Base-by-base conservation (phyloP, 2,797 vertebrate genomes). In the Gallinago solitaria region DNA sequence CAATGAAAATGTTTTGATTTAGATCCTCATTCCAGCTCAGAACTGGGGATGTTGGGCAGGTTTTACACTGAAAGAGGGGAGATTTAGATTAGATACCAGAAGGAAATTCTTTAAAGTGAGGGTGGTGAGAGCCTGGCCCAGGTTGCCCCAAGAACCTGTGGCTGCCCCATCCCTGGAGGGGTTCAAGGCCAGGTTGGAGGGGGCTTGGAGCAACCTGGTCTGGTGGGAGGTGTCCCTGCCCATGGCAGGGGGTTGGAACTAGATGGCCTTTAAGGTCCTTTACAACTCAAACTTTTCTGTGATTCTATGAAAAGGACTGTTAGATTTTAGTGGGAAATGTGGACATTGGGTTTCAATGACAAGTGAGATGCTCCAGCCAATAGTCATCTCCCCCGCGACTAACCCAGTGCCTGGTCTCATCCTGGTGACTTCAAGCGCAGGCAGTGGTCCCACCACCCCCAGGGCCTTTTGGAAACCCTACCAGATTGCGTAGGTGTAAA, bases 191-290 rank as follows among this genome's bases (percentile, higher is more conserved):
- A 41, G 39, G 39, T 7, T 41, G 39, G 39, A 41, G 13, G 41
- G 41, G 41, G 41, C 41, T 16, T 41, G 3, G 41, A 41, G 15
- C 41, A 41, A 41, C 41, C 5, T 60, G 41, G 4, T 0, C 0
- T 9, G 0, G 24, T 9, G 15, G 19, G 9, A 48, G 4, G 5
- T 23, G 14, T 30, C 74, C 27, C 9, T 89, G 33, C 11, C 8
- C 1, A 1, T 20, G 27, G 20, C 4, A 69, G 30, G 5, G 28
- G 4, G 5, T 4, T 45, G 27, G 9, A 4, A 30, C 9, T 9
- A 1, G 12, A 1, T 39, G 27, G 1, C 14, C 8, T 60, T 50
- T 30, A 24, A 63, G 19, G 28, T 16, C 10, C 8, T 6, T 87
- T 83, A 15, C 37, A 41, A 33, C 10, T 15, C 28, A 73, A 53